phyloP scores from a whole-genome alignment of 2,888 invertebrate genomes.

The Thymelicus acteon region DNA sequence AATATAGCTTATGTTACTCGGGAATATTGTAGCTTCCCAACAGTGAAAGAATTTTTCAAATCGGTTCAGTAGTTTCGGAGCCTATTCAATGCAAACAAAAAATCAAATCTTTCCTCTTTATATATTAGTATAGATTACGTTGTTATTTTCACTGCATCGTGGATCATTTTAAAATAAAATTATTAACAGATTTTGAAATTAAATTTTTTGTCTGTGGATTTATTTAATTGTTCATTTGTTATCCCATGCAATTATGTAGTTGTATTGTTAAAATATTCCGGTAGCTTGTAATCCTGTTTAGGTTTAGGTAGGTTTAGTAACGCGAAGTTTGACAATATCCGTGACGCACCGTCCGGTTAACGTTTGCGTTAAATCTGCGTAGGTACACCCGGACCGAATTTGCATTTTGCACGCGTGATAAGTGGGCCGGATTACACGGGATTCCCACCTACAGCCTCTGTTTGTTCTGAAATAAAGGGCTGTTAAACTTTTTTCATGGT shows the following conservation, averaged over 20 bases:
- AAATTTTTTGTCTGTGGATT: no score
- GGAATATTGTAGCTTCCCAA: no score
- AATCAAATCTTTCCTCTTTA: no score
- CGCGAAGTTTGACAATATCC: slow-evolving; percentile 79
- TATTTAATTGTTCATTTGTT: background rate
- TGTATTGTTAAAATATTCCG: background rate
- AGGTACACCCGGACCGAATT: slow-evolving; percentile 69
- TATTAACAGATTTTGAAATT: no score
- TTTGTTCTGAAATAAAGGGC: slow-evolving; percentile 83
- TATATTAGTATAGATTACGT: no score
- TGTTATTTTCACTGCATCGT: background rate
- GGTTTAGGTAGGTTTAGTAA: no score
- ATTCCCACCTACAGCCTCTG: slow-evolving; percentile 81
- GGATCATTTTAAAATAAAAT: background rate
- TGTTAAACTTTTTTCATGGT: slow-evolving; percentile 83
- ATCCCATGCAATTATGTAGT: background rate
- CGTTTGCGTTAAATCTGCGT: slow-evolving; percentile 79
- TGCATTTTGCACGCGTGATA: slow-evolving; percentile 85
- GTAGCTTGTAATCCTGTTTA: slow-evolving; percentile 24
- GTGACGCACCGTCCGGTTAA: slow-evolving; percentile 59
- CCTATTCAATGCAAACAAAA: no score
- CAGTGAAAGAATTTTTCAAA: no score
- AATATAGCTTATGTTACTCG: no score
- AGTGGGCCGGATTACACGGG: slow-evolving; percentile 82
- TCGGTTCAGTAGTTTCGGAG: no score